Conservation (phyloP, 2,888 invertebrate species). For the Eulithis prunata region DNA sequence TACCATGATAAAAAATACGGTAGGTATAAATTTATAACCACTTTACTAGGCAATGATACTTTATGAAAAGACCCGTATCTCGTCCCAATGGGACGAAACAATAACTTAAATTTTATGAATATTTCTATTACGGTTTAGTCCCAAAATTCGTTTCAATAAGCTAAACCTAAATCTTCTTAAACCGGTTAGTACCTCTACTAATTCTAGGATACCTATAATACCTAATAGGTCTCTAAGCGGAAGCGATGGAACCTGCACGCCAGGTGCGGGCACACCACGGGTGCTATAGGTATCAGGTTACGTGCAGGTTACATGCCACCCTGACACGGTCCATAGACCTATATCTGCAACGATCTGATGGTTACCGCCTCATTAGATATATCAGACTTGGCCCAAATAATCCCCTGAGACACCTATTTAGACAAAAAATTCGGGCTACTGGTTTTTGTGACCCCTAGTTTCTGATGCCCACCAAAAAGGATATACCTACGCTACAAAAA, state of each 20-base stretch:
- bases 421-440: too few species aligned
- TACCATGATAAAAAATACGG: too few species aligned
- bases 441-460: too few species aligned
- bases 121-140: too few species aligned
- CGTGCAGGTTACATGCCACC: conserved; percentile 23
- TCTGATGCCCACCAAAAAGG: too few species aligned
- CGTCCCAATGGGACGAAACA: too few species aligned
- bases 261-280: conserved; percentile 19
- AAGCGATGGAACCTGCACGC: conserved; percentile 2
- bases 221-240: conserved; percentile 15
- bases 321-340: conserved; percentile 29
- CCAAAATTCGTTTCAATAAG: too few species aligned
- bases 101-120: too few species aligned
- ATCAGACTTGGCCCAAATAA: too few species aligned
- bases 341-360: conserved; percentile 18
- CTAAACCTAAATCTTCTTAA: background rate
- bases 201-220: background rate
- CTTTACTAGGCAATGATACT: background rate
- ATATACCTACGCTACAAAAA: too few species aligned
- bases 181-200: background rate
- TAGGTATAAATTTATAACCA: too few species aligned
- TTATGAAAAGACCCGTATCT: background rate
- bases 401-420: too few species aligned
- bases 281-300: conserved; percentile 27
- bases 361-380: background rate